Evolutionary conservation across 2,797 vertebrate species (phyloP).

Genomic region (Bryconaethiops microstoma): DNA sequence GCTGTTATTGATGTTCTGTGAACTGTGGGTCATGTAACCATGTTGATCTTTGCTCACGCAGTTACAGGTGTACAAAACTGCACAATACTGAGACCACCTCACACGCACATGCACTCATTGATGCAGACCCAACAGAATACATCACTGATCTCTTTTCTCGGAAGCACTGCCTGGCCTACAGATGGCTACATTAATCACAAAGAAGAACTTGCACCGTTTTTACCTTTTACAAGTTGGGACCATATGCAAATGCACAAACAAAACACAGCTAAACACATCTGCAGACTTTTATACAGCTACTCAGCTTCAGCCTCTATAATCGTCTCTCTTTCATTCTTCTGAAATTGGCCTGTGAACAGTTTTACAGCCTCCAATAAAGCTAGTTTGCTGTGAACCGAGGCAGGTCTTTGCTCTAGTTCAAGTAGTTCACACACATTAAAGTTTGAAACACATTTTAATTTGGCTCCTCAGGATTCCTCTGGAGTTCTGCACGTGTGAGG

Average conservation of each 20-base stretch:
- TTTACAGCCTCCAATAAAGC: slow-evolving; percentile 2
- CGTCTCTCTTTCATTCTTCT: background rate
- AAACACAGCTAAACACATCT: background rate
- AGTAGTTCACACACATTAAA: no score
- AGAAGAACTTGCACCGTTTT: background rate
- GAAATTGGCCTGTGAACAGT: background rate
- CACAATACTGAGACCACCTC: background rate
- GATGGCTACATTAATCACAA: background rate
- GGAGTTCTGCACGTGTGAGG: no score
- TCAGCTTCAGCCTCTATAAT: background rate
- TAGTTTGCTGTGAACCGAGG: background rate
- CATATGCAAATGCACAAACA: background rate
- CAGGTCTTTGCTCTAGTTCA: background rate
- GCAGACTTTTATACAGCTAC: no score
- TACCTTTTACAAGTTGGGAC: no score
- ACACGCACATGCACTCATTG: background rate
- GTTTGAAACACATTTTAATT: no score
- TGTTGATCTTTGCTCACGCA: slow-evolving; percentile 4
- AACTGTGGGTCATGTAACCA: background rate
- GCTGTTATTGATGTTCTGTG: slow-evolving; percentile 5
- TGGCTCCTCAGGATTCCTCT: no score
- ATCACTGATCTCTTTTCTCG: background rate
- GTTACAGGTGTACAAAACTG: background rate
- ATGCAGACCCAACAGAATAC: background rate
- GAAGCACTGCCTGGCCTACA: background rate